Conservation (phyloP, 1,140 invertebrate species). For the Drosophila micromelanica region DNA sequence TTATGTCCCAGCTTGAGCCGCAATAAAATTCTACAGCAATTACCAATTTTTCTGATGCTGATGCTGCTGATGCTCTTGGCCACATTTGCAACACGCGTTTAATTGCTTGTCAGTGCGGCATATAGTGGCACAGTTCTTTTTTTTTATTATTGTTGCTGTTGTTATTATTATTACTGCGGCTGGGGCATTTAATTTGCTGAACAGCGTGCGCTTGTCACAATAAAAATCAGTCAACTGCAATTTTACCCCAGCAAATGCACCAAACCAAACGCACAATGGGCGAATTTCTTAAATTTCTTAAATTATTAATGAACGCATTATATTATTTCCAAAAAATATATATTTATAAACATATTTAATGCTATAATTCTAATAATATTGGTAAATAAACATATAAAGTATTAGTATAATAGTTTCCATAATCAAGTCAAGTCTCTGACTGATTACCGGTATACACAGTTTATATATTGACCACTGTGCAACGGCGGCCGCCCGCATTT, state of each 20-base stretch:
- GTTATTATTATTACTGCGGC: conserved; percentile 62
- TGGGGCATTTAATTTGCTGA: conserved; percentile 70
- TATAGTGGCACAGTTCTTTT: conserved; percentile 13
- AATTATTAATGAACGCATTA: no score
- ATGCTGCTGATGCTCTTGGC: conserved; percentile 27
- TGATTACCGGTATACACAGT: background rate
- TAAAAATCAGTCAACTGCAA: conserved; percentile 79
- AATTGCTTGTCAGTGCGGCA: conserved; percentile 71
- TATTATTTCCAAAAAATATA: no score
- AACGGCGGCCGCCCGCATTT: conserved; percentile 49
- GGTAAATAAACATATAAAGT: no score
- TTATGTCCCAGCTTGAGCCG: conserved; percentile 48
- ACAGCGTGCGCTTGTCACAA: conserved; percentile 76
- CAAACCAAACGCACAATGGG: conserved; percentile 28
- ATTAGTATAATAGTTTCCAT: no score
- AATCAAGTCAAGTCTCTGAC: background rate
- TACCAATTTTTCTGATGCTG: conserved; percentile 56
- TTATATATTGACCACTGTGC: conserved; percentile 1
- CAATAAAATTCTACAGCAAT: conserved; percentile 65
- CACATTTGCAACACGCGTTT: conserved; percentile 69
- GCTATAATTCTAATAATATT: no score
- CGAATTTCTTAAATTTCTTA: background rate
- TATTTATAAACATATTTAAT: no score
- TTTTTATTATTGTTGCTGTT: conserved; percentile 30
- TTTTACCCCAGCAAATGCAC: conserved; percentile 33